Evolutionary conservation across 2,113 vertebrate genomes (phyloP).

Genomic region (Mobula hypostoma): DNA sequence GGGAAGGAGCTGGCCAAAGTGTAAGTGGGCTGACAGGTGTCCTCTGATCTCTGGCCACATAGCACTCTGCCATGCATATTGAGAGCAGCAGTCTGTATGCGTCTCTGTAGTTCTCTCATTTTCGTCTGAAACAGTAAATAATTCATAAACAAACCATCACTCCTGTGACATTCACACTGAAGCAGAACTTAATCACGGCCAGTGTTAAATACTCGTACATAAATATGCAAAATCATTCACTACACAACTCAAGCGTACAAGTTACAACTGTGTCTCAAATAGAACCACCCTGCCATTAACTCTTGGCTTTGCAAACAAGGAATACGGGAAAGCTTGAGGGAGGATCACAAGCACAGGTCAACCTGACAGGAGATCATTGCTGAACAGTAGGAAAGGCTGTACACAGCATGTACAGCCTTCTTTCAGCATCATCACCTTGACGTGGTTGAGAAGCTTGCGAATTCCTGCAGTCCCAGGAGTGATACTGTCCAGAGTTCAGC

Average conservation of each 20-base stretch:
- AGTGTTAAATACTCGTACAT: not conserved
- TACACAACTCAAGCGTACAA: not conserved
- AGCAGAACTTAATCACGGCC: not conserved
- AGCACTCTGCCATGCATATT: constrained; percentile 66
- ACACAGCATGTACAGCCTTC: too few species aligned
- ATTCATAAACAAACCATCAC: constrained; percentile 42
- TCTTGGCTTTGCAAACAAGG: too few species aligned
- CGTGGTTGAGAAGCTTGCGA: too few species aligned
- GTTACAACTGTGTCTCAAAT: not conserved
- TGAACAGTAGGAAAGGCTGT: too few species aligned
- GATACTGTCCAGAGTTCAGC: too few species aligned
- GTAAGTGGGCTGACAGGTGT: constrained; percentile 58
- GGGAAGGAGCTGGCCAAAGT: constrained; percentile 55
- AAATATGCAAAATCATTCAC: not conserved
- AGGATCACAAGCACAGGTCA: too few species aligned
- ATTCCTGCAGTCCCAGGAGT: too few species aligned
- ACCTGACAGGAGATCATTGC: too few species aligned
- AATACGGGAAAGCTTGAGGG: too few species aligned
- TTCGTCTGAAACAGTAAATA: constrained; percentile 39
- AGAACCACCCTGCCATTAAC: too few species aligned
- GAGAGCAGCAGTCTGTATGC: constrained; percentile 38
- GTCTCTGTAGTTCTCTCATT: not conserved
- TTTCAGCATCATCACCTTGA: too few species aligned
- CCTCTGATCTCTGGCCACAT: constrained; percentile 60
- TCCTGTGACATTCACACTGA: not conserved